phyloP scores from a whole-genome alignment of 2,113 vertebrate species.

The Hydropotes inermis region DNA sequence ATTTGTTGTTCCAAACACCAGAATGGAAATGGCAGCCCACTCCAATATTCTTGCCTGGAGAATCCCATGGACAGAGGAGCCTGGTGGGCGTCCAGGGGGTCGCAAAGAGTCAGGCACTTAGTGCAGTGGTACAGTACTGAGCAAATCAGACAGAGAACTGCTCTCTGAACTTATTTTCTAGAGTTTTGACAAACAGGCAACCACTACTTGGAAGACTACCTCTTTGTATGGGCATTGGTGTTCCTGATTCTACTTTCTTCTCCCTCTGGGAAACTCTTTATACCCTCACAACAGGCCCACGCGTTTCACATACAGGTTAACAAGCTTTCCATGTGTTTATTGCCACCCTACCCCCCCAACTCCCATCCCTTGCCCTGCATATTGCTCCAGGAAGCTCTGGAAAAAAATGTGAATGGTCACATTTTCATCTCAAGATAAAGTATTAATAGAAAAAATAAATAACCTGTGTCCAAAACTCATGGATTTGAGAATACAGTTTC shows the following conservation, averaged over 20 bases:
- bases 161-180: not conserved
- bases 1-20: not conserved
- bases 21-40: not conserved
- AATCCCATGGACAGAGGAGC: not conserved
- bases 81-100: not conserved
- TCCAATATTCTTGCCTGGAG: not conserved
- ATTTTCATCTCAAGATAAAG: not conserved
- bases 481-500: constrained; percentile 44
- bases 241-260: not conserved
- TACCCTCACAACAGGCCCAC: not conserved
- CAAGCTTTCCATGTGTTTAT: not conserved
- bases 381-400: not conserved
- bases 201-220: not conserved
- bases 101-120: not conserved
- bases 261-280: not conserved
- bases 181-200: not conserved
- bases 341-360: not conserved
- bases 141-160: not conserved
- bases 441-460: not conserved
- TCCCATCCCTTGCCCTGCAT: not conserved
- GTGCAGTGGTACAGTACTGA: not conserved
- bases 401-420: not conserved
- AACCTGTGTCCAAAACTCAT: not conserved
- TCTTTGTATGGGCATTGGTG: not conserved
- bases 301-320: not conserved